Evolutionary conservation across 2,888 invertebrate genomes (phyloP).

Genomic region (Diogma glabrata): DNA sequence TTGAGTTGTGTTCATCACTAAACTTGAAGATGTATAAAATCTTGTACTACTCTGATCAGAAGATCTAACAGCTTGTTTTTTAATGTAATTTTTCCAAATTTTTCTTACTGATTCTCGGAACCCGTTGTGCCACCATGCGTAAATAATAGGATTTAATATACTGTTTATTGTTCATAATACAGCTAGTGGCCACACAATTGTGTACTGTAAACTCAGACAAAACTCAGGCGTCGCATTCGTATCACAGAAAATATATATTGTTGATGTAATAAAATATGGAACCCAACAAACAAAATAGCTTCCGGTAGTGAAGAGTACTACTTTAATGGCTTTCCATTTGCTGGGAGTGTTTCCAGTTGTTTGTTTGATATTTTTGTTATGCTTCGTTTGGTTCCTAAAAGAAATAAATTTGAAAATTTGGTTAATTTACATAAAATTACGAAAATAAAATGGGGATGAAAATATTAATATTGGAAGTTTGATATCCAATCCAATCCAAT

Average conservation of each 20-base stretch:
- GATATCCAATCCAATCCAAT: too few relatives aligned
- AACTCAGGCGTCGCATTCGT: conserved; percentile 36
- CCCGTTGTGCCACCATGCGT: conserved; percentile 61
- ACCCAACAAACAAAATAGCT: conserved; percentile 50
- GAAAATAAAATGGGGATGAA: too few relatives aligned
- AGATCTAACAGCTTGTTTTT: too few relatives aligned
- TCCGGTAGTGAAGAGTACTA: conserved; percentile 48
- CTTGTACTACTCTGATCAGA: too few relatives aligned
- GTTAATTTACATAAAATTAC: too few relatives aligned
- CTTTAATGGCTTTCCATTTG: conserved; percentile 49
- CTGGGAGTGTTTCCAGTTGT: conserved; percentile 33
- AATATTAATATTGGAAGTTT: too few relatives aligned
- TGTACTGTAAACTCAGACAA: conserved; percentile 39
- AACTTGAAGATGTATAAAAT: too few relatives aligned
- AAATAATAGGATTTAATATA: conserved; percentile 51
- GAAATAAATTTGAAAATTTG: background rate
- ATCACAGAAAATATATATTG: conserved; percentile 43
- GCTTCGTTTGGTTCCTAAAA: conserved; percentile 14
- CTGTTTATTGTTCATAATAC: conserved; percentile 50
- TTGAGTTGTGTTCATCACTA: too few relatives aligned
- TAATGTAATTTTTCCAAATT: too few relatives aligned
- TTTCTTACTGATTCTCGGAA: conserved; percentile 36
- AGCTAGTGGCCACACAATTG: conserved; percentile 46
- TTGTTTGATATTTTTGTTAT: conserved; percentile 14
- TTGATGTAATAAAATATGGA: conserved; percentile 47